Base-by-base conservation (phyloP, 2,113 vertebrate species). In the Gymnarchus niloticus region DNA sequence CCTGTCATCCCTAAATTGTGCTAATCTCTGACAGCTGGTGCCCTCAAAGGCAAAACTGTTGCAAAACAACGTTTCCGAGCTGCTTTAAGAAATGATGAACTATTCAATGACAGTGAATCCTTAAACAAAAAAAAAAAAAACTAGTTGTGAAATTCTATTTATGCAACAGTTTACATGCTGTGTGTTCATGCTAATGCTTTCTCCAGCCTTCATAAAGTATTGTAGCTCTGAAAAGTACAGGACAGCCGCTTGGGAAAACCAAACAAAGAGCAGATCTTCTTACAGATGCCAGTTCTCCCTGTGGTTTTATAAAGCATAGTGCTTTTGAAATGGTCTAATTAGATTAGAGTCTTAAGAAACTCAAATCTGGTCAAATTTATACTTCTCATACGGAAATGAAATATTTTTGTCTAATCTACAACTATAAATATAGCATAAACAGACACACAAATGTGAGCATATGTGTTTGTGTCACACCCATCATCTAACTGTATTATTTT, bases 101-200 rank as follows among this genome's bases (percentile, higher is more conserved):
- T 73, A 33, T 25, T 46, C 48, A 49, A 81, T 51, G 46, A 51
- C 33, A 5, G 65, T 14, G 65, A 73, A 25, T 81, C 48, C 48
- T 28, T 12, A 81, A 81, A 81, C 48, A 78, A 81, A 81, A 0
- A n/a, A 81, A 81, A 81, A 80, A 78, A 81, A 81, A 0, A n/a
- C 0, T 9, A 51, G n/a, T 81, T 81, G 25, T 81, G 21, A 44
- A 28, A 51, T 51, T 51, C 25, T 51, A 51, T 81, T 81, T 44
- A 81, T 81, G 48, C n/a, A 81, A 81, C 48, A 81, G 25, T 1
- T 23, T 2, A 44, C 77, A 51, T 73, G 48, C n/a, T 81, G n/a
- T 25, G 48, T 81, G 10, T 48, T 51, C 49, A 81, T 48, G 46
- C 23, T 51, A 25, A 81, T 81, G 9, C 1, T 12, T 51, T 81